These are phyloP conservation scores for Morone chrysops DNA, from an alignment of 2,113 vertebrate genomes.

Conservation along the genomic window DNA sequence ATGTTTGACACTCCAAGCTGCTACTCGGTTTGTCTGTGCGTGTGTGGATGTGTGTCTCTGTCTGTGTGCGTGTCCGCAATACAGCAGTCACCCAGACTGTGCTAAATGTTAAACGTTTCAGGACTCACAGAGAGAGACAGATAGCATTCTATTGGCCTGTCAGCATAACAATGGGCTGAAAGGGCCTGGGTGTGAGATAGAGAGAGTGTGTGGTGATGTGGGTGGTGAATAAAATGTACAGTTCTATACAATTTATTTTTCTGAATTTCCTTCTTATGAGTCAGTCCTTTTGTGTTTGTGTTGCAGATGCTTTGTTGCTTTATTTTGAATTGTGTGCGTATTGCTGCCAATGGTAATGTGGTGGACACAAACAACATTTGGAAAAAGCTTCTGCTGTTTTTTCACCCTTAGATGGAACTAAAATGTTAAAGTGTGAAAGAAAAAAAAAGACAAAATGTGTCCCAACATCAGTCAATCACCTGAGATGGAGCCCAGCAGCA, in stretches of 20 bases:
- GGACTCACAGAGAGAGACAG: slow-evolving; percentile 60
- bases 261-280: slow-evolving; percentile 19
- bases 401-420: neutral
- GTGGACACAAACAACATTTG: neutral
- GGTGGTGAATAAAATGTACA: slow-evolving; percentile 50
- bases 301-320: slow-evolving; percentile 17
- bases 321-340: neutral
- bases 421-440: neutral
- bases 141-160: slow-evolving; percentile 68
- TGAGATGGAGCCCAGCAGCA: slow-evolving; percentile 96
- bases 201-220: slow-evolving; percentile 20
- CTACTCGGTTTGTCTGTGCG: slow-evolving; percentile 23
- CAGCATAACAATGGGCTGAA: slow-evolving; percentile 69
- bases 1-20: slow-evolving; percentile 40
- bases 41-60: neutral
- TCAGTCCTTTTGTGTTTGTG: slow-evolving; percentile 50
- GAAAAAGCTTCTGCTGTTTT: neutral
- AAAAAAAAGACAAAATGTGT: neutral
- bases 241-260: slow-evolving; percentile 56
- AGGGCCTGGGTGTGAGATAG: slow-evolving; percentile 34
- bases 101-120: slow-evolving; percentile 79
- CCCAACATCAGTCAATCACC: slow-evolving; percentile 79
- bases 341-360: neutral
- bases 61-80: slow-evolving; percentile 33
- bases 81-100: slow-evolving; percentile 66